Evolutionary conservation across 2,888 invertebrate species (phyloP).

Genomic region (Eupsilia transversa): DNA sequence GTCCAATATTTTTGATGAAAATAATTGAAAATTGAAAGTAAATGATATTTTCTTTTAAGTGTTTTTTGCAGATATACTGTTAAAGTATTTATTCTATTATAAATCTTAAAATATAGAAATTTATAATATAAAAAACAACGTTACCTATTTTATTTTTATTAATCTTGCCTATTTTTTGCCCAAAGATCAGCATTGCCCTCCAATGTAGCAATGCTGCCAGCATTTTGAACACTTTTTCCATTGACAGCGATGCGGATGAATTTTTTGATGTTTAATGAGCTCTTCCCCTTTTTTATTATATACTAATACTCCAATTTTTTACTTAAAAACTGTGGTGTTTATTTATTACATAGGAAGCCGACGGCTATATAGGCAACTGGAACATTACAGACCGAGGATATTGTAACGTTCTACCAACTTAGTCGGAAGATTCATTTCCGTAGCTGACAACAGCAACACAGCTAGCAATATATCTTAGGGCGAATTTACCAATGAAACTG

Average conservation of each 20-base stretch:
- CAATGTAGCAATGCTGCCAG: neutral
- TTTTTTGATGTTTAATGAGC: neutral
- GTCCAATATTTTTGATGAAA: neutral
- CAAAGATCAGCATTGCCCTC: no score
- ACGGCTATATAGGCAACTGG: neutral
- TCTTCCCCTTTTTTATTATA: neutral
- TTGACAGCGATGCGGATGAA: neutral
- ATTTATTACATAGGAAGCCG: neutral
- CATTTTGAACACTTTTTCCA: neutral
- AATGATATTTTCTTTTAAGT: neutral
- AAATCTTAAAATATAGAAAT: no score
- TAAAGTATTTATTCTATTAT: neutral
- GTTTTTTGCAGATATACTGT: neutral
- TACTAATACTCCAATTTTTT: neutral
- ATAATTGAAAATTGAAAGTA: neutral
- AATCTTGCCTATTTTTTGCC: no score
- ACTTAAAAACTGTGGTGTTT: neutral
- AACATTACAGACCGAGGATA: constrained; percentile 18
- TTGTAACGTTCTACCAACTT: constrained; percentile 19
- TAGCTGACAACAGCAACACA: neutral
- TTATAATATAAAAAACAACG: no score
- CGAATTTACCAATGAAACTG: neutral
- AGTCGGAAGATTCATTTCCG: constrained; percentile 41
- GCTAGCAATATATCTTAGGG: constrained; percentile 12
- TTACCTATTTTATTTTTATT: no score